Percentiles rank a stretch among this genome's conserved stretches.
Evolutionary conservation across 2,113 vertebrate genomes (phyloP).

Genomic region (Desmodus rotundus): DNA sequence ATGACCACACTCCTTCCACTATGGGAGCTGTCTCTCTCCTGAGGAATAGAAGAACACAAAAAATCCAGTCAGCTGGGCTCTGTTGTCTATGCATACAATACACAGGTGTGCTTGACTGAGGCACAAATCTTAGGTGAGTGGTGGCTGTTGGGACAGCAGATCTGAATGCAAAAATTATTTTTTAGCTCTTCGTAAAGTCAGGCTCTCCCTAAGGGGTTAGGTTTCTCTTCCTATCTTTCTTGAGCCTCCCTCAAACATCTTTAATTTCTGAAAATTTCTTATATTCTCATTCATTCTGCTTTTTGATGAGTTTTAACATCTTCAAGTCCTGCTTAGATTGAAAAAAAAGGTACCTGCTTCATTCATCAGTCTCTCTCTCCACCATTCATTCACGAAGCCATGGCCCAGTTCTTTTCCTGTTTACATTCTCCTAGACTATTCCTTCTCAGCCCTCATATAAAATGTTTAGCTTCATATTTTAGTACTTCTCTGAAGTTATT

Average conservation of each 20-base stretch:
- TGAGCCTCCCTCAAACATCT: neutral
- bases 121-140: neutral
- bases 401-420: neutral
- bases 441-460: neutral
- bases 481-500: slow-evolving; percentile 2
- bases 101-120: neutral
- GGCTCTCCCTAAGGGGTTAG: neutral
- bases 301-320: neutral
- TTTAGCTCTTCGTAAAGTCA: neutral
- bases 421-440: neutral
- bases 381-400: neutral
- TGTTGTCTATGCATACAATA: neutral
- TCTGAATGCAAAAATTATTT: slow-evolving; percentile 4
- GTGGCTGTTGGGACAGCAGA: neutral
- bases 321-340: neutral
- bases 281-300: neutral
- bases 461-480: neutral
- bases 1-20: slow-evolving; percentile 92
- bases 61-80: slow-evolving; percentile 9
- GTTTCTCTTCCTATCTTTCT: neutral
- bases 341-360: neutral
- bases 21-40: slow-evolving; percentile 92
- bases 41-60: slow-evolving; percentile 36
- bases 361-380: neutral
- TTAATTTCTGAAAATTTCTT: neutral